Percentiles rank a stretch among this genome's conserved stretches.
Conservation (phyloP, 2,797 vertebrate genomes). For the Pristis pectinata region DNA sequence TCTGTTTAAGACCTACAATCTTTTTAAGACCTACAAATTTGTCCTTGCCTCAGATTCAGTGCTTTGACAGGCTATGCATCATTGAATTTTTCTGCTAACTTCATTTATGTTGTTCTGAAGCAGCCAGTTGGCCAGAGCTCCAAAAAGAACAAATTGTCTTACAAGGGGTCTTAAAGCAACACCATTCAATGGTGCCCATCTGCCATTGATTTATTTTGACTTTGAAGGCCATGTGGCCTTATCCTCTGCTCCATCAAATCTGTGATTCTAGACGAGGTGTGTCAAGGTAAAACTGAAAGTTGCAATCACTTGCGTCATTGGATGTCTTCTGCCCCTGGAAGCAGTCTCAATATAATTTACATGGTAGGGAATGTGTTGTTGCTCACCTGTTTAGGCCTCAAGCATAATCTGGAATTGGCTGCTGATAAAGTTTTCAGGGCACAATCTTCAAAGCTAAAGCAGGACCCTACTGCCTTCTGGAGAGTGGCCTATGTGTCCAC, state of each 20-base stretch:
- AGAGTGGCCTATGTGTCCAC: neutral
- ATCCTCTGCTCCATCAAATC: too few relatives aligned
- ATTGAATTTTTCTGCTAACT: neutral
- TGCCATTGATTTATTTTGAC: too few relatives aligned
- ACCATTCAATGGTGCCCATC: neutral
- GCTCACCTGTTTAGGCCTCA: neutral
- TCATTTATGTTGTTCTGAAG: neutral
- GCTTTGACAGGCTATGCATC: neutral
- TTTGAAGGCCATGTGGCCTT: too few relatives aligned
- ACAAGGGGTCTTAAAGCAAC: neutral
- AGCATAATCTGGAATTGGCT: neutral
- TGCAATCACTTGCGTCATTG: neutral
- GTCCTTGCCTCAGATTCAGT: neutral
- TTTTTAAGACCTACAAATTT: neutral
- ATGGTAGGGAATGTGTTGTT: neutral
- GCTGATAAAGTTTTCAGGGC: neutral
- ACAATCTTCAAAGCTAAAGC: neutral
- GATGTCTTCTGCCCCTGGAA: neutral
- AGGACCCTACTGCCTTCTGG: neutral
- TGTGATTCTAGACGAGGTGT: neutral
- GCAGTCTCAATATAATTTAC: neutral
- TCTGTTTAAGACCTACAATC: neutral
- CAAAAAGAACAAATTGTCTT: neutral
- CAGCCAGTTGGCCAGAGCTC: neutral
- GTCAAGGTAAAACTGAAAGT: neutral